phyloP scores from a whole-genome alignment of 2,113 vertebrate genomes.

The Peromyscus polionotus region DNA sequence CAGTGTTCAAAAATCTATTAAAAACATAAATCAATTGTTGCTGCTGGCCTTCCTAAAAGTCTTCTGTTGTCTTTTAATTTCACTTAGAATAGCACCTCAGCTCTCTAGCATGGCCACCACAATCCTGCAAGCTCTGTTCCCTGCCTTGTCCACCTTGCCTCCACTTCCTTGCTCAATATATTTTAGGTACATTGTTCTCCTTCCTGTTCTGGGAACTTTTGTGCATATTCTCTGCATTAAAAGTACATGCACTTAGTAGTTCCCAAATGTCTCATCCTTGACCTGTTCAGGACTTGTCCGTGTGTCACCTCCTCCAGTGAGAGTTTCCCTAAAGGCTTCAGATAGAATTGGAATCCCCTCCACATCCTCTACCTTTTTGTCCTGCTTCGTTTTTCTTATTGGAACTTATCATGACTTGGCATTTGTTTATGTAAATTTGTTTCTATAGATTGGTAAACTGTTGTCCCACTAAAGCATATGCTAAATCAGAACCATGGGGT shows the following conservation, averaged over 20 bases:
- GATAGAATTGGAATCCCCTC: conserved; percentile 15
- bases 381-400: conserved; percentile 58
- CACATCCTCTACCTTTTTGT: not conserved
- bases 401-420: not conserved
- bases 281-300: not conserved
- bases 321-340: not conserved
- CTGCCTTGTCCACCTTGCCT: not conserved
- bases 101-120: not conserved
- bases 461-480: conserved; percentile 9
- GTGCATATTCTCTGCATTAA: conserved; percentile 25
- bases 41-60: conserved; percentile 21
- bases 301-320: not conserved
- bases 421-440: conserved; percentile 56
- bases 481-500: not conserved
- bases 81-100: conserved; percentile 59
- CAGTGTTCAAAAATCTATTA: conserved; percentile 61
- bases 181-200: not conserved
- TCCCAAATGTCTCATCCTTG: not conserved
- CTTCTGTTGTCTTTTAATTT: conserved; percentile 55
- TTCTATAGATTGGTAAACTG: conserved; percentile 22
- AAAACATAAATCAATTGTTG: conserved; percentile 60
- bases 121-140: not conserved
- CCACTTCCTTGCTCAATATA: not conserved
- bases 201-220: conserved; percentile 41
- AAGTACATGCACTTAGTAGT: not conserved